These are phyloP conservation scores for Acleris emargana DNA, from an alignment of 2,888 invertebrate genomes.

Conservation along the genomic window DNA sequence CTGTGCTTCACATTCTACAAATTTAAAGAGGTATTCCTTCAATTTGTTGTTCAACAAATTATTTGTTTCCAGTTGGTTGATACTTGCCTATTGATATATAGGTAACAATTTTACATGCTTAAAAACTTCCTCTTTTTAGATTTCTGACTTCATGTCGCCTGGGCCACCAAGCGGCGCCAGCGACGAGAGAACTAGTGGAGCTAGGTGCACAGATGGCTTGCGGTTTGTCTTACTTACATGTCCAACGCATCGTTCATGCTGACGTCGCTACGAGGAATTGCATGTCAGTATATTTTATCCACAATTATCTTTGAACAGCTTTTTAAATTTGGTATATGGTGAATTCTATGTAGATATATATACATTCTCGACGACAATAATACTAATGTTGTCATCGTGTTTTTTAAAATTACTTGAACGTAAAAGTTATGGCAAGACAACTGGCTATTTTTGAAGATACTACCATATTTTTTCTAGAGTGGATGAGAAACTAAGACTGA, in stretches of 20 bases:
- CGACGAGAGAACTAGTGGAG: constrained; percentile 92
- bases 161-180: constrained; percentile 78
- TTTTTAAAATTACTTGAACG: too few relatives aligned
- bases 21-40: constrained; percentile 85
- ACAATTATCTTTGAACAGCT: too few relatives aligned
- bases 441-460: not conserved
- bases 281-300: constrained; percentile 86
- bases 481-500: constrained; percentile 91
- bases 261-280: constrained; percentile 96
- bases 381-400: too few relatives aligned
- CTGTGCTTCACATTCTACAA: constrained; percentile 86
- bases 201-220: constrained; percentile 93
- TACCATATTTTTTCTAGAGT: constrained; percentile 74
- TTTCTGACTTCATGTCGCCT: constrained; percentile 77
- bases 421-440: not conserved
- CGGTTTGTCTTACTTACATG: constrained; percentile 94
- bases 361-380: too few relatives aligned
- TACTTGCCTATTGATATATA: too few relatives aligned
- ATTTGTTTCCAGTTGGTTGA: not conserved
- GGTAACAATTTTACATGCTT: not conserved
- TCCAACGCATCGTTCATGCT: constrained; percentile 93
- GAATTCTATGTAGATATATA: too few relatives aligned
- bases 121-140: constrained; percentile 46
- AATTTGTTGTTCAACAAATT: not conserved
- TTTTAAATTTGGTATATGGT: too few relatives aligned